Evolutionary conservation across 2,113 vertebrate genomes (phyloP).

Genomic region (Copsychus sechellarum): DNA sequence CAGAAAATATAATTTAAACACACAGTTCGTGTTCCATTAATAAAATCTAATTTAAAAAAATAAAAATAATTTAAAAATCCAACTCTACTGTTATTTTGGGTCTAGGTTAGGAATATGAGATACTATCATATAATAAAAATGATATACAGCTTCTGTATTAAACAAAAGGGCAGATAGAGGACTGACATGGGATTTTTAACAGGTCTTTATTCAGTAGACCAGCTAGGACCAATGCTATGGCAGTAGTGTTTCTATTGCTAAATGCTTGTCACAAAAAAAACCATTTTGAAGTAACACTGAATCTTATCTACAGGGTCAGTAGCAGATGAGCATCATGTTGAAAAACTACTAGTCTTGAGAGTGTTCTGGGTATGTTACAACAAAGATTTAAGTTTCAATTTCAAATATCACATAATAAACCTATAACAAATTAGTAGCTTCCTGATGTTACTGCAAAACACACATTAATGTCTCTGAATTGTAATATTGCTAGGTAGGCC

Average conservation of each 20-base stretch:
- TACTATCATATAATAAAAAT: neutral
- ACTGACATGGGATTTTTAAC: neutral
- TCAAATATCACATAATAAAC: conserved; percentile 25
- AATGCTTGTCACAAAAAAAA: neutral
- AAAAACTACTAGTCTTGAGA: conserved; percentile 1
- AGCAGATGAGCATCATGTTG: neutral
- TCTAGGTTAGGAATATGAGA: neutral
- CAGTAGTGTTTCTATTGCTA: neutral
- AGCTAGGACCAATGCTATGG: neutral
- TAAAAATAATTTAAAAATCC: neutral
- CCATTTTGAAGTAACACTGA: neutral
- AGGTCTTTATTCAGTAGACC: neutral
- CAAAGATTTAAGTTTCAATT: conserved; percentile 1
- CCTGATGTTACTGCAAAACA: neutral
- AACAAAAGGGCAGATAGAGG: neutral
- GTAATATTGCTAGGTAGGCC: neutral
- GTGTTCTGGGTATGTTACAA: neutral
- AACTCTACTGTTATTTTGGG: neutral
- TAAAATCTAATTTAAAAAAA: neutral
- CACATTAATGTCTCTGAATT: neutral
- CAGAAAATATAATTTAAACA: neutral
- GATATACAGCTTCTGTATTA: neutral
- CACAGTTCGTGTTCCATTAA: neutral
- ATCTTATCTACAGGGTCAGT: neutral
- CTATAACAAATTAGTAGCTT: conserved; percentile 22